Evolutionary conservation across 1,140 invertebrate genomes (phyloP), one percentile per base, ranked within the genome.

Genomic region (Drosophila sulfurigaster): DNA sequence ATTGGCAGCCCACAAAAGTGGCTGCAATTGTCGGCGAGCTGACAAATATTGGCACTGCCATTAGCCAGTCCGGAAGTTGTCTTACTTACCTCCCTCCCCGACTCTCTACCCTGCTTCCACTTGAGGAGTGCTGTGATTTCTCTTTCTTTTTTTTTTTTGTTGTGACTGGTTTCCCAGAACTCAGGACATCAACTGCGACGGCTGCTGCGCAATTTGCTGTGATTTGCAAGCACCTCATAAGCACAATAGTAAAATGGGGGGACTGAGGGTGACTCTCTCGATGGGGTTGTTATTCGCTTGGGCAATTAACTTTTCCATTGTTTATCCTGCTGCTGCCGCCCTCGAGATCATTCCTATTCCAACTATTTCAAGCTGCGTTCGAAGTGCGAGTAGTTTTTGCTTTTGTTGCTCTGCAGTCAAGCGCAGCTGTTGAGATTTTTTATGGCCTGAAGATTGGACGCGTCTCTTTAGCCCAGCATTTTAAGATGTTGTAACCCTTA

Each of bases 241-340:
- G 38, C 38, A 28, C n/a, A 16, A 52, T n/a, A 52, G n/a, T 32
- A n/a, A 20, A n/a, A 32, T 11, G 10, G 13, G 28, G 35, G 30
- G 13, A 20, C 28, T 38, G 35, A 51, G n/a, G 64, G 43, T 65
- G 48, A 49, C 32, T 45, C 32, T 45, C 71, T 63, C 60, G 35
- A 38, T 65, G 63, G 73, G 79, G 73, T 85, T 73, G 77, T 65
- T 79, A 71, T 78, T 78, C 74, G 60, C 75, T 56, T 51, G 51
- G 52, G 60, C 82, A 86, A 86, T 86, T 86, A 86, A 86, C 79
- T 86, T 87, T 43, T 67, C 76, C 71, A 87, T 86, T 86, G 82
- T 86, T 87, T 79, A 76, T 80, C 28, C 5, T 63, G 51, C 5
- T 63, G 41, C 5, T 10, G 10, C 56, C 15, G 5, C 20, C n/a